Conservation (phyloP, 2,113 vertebrate species). For the Ceyx cyanopectus region DNA sequence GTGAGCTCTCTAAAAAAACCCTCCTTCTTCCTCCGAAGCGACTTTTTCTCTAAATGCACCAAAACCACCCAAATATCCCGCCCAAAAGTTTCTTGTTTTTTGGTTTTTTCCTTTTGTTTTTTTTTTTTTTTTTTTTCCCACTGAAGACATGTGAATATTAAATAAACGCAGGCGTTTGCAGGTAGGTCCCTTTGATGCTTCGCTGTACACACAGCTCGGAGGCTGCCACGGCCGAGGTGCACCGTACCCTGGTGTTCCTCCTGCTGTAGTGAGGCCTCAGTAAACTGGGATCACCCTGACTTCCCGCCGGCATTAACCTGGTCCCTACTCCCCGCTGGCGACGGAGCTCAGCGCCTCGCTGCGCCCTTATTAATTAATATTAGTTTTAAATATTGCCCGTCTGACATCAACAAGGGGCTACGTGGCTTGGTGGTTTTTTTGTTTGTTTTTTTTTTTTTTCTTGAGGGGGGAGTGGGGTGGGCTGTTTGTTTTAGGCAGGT, state of each 20-base stretch:
- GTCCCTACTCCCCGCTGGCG: neutral
- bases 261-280: neutral
- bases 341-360: neutral
- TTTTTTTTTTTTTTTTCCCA: no score
- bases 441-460: neutral
- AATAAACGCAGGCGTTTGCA: neutral
- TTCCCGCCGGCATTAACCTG: neutral
- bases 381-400: conserved; percentile 16
- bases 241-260: neutral
- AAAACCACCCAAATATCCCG: neutral
- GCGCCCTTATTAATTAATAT: neutral
- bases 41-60: neutral
- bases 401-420: neutral
- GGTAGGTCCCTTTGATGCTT: neutral
- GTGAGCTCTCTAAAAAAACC: neutral
- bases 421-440: neutral
- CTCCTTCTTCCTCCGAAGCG: neutral
- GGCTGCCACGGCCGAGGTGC: neutral
- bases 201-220: neutral
- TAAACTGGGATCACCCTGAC: neutral
- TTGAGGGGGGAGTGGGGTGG: neutral
- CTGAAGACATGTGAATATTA: neutral
- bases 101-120: neutral
- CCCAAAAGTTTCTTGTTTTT: neutral
- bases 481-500: conserved; percentile 71